Percentiles rank a stretch among this genome's conserved stretches.
These are phyloP conservation scores for Brienomyrus brachyistius DNA, from an alignment of 2,113 vertebrate genomes.

Conservation along the genomic window DNA sequence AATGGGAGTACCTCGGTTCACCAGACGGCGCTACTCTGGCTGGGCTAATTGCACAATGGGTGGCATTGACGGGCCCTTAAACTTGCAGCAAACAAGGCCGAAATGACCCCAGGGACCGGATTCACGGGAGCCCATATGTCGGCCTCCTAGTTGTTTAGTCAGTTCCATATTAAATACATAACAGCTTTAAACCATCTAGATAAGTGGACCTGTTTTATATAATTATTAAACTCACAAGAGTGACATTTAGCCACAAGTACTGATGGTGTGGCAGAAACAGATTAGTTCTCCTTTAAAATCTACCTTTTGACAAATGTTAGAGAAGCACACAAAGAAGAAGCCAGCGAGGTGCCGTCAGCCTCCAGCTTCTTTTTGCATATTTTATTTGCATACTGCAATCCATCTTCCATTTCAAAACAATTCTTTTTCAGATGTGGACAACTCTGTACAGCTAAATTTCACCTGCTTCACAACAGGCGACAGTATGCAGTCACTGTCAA, in stretches of 20 bases:
- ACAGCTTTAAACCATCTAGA: too few species aligned
- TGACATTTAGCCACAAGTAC: neutral
- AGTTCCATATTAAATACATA: neutral
- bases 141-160: neutral
- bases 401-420: neutral
- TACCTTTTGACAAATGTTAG: too few species aligned
- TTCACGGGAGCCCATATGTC: neutral
- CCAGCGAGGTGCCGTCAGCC: too few species aligned
- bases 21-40: neutral
- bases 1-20: neutral
- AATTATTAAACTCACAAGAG: neutral
- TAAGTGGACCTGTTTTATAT: neutral
- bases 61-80: neutral
- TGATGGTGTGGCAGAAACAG: neutral
- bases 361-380: neutral
- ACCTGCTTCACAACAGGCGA: neutral
- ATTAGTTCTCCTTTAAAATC: neutral
- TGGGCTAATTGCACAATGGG: too few species aligned
- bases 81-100: neutral
- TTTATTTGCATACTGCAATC: slow-evolving; percentile 4
- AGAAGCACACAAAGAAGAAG: neutral
- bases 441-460: neutral
- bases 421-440: neutral
- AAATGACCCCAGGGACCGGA: neutral
- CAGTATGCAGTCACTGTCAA: neutral